These are phyloP conservation scores for Muschampia plurimacula DNA, from an alignment of 2,888 invertebrate genomes.

Conservation along the genomic window DNA sequence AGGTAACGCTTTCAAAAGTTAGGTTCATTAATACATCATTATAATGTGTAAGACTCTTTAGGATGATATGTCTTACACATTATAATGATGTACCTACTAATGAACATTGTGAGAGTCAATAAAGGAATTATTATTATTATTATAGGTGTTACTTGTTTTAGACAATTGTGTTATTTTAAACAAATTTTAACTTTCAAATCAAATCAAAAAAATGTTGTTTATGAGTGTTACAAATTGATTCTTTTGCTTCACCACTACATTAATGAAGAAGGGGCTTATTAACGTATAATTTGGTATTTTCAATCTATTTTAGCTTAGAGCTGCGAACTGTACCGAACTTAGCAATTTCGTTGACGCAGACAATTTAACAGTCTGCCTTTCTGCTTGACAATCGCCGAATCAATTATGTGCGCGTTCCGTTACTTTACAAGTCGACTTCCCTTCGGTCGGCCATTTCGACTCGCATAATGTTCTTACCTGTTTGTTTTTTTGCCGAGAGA, in stretches of 20 bases:
- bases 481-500: slow-evolving; percentile 6
- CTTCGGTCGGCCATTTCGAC: slow-evolving; percentile 24
- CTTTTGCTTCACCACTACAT: background rate
- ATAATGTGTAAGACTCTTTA: too few species aligned
- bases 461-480: slow-evolving; percentile 33
- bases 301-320: slow-evolving; percentile 9
- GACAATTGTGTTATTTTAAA: too few species aligned
- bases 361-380: slow-evolving; percentile 47
- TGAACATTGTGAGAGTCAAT: too few species aligned
- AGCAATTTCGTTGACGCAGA: slow-evolving; percentile 31
- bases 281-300: slow-evolving; percentile 14
- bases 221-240: background rate
- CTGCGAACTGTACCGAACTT: slow-evolving; percentile 4
- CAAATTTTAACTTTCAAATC: too few species aligned
- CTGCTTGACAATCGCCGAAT: slow-evolving; percentile 44
- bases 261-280: background rate
- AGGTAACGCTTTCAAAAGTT: too few species aligned
- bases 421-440: slow-evolving; percentile 37
- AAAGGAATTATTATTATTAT: too few species aligned
- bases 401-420: slow-evolving; percentile 47
- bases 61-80: too few species aligned
- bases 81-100: too few species aligned
- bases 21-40: too few species aligned
- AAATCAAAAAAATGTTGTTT: background rate
- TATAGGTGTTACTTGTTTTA: too few species aligned